These are phyloP conservation scores for Dromius quadrimaculatus DNA, from an alignment of 2,888 invertebrate genomes.

Conservation along the genomic window DNA sequence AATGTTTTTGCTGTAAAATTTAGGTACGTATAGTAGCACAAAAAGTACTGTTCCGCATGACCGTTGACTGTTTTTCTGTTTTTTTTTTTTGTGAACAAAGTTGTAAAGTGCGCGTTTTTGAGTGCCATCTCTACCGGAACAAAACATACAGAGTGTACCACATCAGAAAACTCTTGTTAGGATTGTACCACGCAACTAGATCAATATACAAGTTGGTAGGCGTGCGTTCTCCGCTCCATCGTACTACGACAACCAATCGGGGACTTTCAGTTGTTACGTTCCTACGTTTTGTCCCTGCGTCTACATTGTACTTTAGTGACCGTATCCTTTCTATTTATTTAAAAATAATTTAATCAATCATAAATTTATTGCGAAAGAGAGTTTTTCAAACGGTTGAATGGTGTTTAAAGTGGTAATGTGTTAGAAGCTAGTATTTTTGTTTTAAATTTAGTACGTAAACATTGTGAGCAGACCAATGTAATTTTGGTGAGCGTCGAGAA, in stretches of 20 bases:
- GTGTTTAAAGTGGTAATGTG: background rate
- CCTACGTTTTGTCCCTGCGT: constrained; percentile 21
- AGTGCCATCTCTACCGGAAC: background rate
- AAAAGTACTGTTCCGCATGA: too few species aligned
- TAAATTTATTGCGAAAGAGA: background rate
- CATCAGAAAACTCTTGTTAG: background rate
- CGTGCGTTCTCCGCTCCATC: constrained; percentile 33
- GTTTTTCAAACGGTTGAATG: background rate
- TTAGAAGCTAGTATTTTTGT: background rate
- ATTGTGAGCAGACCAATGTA: constrained; percentile 8
- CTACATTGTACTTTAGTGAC: constrained; percentile 1
- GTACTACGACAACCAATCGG: constrained; percentile 45
- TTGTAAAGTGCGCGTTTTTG: background rate
- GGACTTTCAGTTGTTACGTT: constrained; percentile 32
- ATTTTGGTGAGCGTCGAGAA: background rate
- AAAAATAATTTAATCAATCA: background rate
- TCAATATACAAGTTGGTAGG: constrained; percentile 45
- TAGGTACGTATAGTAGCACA: too few species aligned
- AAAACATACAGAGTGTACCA: background rate
- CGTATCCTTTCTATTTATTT: too few species aligned
- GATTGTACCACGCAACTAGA: constrained; percentile 45
- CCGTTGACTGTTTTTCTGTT: too few species aligned
- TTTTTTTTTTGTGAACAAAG: background rate
- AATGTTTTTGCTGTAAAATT: too few species aligned
- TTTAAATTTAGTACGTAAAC: constrained; percentile 13